A percentile compares a stretch with the other conserved stretches of the same genome.
Evolutionary conservation across 2,113 vertebrate genomes (phyloP).

Genomic region (Cyprinodon variegatus): DNA sequence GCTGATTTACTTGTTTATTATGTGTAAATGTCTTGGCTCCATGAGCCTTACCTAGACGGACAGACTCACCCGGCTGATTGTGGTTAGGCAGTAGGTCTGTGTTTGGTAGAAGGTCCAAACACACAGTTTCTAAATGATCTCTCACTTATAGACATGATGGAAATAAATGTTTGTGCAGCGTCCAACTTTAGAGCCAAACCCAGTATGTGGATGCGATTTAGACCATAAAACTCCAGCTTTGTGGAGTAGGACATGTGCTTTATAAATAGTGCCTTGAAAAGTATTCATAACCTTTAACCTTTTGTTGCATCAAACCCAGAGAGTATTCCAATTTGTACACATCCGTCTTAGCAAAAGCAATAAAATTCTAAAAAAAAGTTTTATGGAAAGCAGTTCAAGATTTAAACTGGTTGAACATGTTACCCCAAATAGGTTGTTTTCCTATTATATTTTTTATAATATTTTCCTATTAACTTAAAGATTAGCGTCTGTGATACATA

Average conservation of each 20-base stretch:
- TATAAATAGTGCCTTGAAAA: background rate
- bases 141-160: background rate
- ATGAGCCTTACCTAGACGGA: slow-evolving; percentile 38
- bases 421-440: too few relatives aligned
- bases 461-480: too few relatives aligned
- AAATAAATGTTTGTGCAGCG: background rate
- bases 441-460: too few relatives aligned
- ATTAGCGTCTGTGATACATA: too few relatives aligned
- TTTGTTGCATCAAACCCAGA: too few relatives aligned
- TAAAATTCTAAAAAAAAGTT: too few relatives aligned
- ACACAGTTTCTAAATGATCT: slow-evolving; percentile 23
- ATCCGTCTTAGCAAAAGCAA: too few relatives aligned
- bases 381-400: too few relatives aligned
- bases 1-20: slow-evolving; percentile 34
- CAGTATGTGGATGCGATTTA: slow-evolving; percentile 61
- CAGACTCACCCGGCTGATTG: slow-evolving; percentile 56
- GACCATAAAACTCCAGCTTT: slow-evolving; percentile 36
- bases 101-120: slow-evolving; percentile 27
- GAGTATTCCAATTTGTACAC: too few relatives aligned
- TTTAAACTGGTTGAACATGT: too few relatives aligned
- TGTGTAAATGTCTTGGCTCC: slow-evolving; percentile 43
- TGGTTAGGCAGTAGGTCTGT: slow-evolving; percentile 34
- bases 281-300: too few relatives aligned
- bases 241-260: slow-evolving; percentile 20
- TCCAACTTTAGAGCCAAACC: slow-evolving; percentile 46